Evolutionary conservation across 2,113 vertebrate genomes (phyloP).

Genomic region (Scytalopus superciliaris): DNA sequence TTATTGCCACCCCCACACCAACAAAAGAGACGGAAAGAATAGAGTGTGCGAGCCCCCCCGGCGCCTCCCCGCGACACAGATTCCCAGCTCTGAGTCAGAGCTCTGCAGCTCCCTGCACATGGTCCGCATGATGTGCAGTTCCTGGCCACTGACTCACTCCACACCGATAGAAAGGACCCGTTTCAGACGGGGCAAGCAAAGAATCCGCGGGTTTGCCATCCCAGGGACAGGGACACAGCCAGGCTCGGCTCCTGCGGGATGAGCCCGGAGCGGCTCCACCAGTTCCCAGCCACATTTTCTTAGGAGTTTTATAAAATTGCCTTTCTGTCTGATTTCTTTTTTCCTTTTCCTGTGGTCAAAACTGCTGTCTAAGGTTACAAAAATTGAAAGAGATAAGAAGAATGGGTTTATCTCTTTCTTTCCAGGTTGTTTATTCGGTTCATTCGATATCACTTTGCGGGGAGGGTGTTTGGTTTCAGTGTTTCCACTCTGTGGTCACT

Average conservation of each 20-base stretch:
- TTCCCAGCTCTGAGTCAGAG: constrained; percentile 65
- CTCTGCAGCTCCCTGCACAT: constrained; percentile 57
- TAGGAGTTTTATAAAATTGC: background rate
- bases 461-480: constrained; percentile 35
- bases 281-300: background rate
- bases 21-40: background rate
- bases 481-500: constrained; percentile 44
- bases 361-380: background rate
- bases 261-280: background rate
- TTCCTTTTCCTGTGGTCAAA: background rate
- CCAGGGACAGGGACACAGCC: background rate
- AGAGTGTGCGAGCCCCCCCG: background rate
- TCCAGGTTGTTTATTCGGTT: constrained; percentile 21
- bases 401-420: background rate
- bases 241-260: background rate
- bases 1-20: background rate
- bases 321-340: background rate
- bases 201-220: background rate
- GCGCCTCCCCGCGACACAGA: constrained; percentile 31
- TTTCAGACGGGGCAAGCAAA: background rate
- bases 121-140: constrained; percentile 41
- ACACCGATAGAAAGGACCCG: background rate
- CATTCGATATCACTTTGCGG: background rate
- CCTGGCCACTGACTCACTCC: constrained; percentile 47
- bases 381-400: background rate